A percentile compares a stretch with the other conserved stretches of the same genome.
These are phyloP conservation scores for Fragum whitleyi DNA, from an alignment of 2,888 invertebrate species.

Conservation along the genomic window DNA sequence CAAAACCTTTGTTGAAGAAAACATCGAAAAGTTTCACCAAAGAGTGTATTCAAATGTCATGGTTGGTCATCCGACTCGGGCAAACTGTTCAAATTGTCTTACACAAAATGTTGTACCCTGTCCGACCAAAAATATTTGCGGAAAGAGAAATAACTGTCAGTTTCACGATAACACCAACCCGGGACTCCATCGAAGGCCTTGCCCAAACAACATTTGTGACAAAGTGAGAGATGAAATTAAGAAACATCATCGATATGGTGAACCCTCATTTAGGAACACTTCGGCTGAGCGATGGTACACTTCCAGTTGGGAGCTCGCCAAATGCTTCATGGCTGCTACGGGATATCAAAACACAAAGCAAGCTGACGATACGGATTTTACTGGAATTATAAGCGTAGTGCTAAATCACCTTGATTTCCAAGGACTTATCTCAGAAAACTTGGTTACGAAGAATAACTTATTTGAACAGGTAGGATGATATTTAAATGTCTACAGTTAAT, in stretches of 20 bases:
- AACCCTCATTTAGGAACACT: background rate
- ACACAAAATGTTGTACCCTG: background rate
- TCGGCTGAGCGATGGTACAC: background rate
- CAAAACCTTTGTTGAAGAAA: too few species aligned
- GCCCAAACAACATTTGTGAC: background rate
- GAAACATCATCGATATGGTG: background rate
- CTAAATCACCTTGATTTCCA: constrained; percentile 12
- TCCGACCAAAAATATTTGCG: background rate
- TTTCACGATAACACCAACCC: background rate
- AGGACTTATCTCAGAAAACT: background rate
- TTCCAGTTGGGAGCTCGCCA: background rate
- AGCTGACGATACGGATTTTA: constrained; percentile 11
- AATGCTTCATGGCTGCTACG: constrained; percentile 9
- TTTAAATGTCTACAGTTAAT: too few species aligned
- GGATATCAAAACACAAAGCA: background rate
- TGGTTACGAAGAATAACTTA: background rate
- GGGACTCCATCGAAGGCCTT: background rate
- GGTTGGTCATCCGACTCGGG: too few species aligned
- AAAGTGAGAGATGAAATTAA: background rate
- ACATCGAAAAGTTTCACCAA: background rate
- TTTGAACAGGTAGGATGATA: constrained; percentile 19
- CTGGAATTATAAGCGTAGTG: background rate
- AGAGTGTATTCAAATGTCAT: background rate
- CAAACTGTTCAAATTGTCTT: too few species aligned
- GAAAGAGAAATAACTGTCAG: background rate